These are phyloP conservation scores for Danaus melanippus DNA, from an alignment of 1,140 invertebrate genomes.

Conservation along the genomic window DNA sequence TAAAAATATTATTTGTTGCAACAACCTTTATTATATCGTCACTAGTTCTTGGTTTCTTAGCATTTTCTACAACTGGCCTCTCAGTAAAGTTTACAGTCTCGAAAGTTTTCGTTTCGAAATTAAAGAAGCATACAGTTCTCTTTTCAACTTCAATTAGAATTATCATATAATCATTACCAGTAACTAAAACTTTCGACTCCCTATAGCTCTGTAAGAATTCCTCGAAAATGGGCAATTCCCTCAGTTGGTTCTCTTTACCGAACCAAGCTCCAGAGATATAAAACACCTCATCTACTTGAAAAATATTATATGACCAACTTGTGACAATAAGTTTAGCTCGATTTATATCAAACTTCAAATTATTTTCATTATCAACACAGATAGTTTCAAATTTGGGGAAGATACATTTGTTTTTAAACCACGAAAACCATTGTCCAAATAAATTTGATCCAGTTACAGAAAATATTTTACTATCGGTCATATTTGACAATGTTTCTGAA, in stretches of 20 bases:
- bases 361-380: constrained; percentile 5
- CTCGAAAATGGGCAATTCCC: constrained; percentile 26
- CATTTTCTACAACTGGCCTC: constrained; percentile 20
- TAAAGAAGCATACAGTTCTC: constrained; percentile 30
- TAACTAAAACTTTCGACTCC: constrained; percentile 17
- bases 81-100: constrained; percentile 36
- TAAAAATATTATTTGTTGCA: constrained; percentile 28
- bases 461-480: constrained; percentile 21
- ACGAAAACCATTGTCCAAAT: constrained; percentile 51
- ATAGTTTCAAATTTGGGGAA: constrained; percentile 30
- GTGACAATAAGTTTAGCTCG: constrained; percentile 30
- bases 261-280: constrained; percentile 39
- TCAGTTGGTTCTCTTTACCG: constrained; percentile 31
- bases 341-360: constrained; percentile 22
- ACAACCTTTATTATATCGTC: constrained; percentile 33
- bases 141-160: constrained; percentile 28
- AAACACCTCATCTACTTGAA: constrained; percentile 27
- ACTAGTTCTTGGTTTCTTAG: constrained; percentile 26
- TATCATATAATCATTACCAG: constrained; percentile 45
- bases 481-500: no score
- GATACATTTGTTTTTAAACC: constrained; percentile 19
- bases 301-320: constrained; percentile 57
- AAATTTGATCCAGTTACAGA: constrained; percentile 48
- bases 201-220: constrained; percentile 18
- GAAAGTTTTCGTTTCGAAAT: constrained; percentile 30